phyloP scores from a whole-genome alignment of 2,113 vertebrate species.

The Callipepla squamata region DNA sequence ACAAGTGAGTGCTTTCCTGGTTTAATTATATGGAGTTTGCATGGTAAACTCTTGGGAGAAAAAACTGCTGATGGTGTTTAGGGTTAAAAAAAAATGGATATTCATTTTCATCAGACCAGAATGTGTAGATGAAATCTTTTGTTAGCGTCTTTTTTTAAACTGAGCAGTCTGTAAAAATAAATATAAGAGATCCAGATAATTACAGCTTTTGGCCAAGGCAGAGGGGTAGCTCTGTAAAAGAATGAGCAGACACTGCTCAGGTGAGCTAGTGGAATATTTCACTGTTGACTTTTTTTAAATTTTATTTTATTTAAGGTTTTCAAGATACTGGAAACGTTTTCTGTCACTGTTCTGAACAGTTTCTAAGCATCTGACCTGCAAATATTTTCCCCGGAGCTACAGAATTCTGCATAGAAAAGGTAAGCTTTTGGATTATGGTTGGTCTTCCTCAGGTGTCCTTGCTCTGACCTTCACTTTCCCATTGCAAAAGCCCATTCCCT shows the following conservation, averaged over 20 bases:
- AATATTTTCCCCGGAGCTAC: neutral
- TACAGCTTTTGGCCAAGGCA: fast-evolving
- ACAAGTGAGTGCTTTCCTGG: neutral
- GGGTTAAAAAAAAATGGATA: neutral
- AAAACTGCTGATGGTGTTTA: neutral
- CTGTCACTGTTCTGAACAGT: neutral
- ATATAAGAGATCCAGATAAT: neutral
- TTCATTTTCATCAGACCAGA: neutral
- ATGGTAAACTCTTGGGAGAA: neutral
- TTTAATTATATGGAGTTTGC: neutral
- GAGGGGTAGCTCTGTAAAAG: neutral
- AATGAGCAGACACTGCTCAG: neutral
- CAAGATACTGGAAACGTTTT: neutral
- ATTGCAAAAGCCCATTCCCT: neutral
- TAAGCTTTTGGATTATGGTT: fast-evolving
- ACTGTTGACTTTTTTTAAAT: neutral
- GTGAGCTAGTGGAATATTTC: neutral
- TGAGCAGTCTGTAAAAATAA: neutral
- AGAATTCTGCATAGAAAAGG: neutral
- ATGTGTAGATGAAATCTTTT: neutral
- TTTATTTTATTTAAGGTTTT: neutral
- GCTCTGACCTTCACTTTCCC: neutral
- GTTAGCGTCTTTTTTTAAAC: neutral
- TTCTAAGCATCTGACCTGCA: neutral
- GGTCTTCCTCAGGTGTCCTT: neutral